phyloP scores from a whole-genome alignment of 1,140 invertebrate species.

The Nasonia longicornis region DNA sequence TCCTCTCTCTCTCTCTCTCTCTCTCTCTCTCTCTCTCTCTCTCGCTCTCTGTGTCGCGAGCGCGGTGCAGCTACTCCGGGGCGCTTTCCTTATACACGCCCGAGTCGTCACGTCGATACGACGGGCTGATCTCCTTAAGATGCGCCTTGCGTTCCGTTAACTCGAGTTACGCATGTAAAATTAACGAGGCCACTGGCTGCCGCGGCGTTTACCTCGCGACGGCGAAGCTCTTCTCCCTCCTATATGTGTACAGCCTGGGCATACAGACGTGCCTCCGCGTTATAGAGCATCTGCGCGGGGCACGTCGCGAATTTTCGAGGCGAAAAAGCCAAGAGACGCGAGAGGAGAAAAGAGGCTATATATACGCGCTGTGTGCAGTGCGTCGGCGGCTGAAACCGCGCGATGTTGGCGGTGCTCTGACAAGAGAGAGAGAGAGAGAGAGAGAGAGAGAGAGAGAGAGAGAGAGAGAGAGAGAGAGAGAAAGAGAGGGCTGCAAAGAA shows the following conservation, averaged over 20 bases:
- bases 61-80: too few relatives aligned
- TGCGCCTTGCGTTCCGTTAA: conserved; percentile 34
- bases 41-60: neutral
- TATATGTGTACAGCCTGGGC: neutral
- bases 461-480: too few relatives aligned
- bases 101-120: conserved; percentile 3
- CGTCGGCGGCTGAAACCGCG: neutral
- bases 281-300: conserved; percentile 5
- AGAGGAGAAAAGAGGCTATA: neutral
- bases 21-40: neutral
- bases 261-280: neutral
- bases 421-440: neutral
- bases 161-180: conserved; percentile 43
- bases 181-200: conserved; percentile 39
- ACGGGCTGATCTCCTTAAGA: conserved; percentile 30
- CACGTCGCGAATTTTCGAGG: conserved; percentile 18
- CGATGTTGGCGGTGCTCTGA: neutral
- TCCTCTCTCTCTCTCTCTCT: neutral
- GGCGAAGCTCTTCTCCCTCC: neutral
- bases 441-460: too few relatives aligned
- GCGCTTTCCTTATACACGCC: neutral
- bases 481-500: neutral
- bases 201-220: conserved; percentile 35
- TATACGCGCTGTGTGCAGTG: neutral
- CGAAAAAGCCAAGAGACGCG: conserved; percentile 19